Evolutionary conservation across 2,113 vertebrate genomes (phyloP), one percentile per base, ranked within the genome.

Genomic region (Psophia crepitans): DNA sequence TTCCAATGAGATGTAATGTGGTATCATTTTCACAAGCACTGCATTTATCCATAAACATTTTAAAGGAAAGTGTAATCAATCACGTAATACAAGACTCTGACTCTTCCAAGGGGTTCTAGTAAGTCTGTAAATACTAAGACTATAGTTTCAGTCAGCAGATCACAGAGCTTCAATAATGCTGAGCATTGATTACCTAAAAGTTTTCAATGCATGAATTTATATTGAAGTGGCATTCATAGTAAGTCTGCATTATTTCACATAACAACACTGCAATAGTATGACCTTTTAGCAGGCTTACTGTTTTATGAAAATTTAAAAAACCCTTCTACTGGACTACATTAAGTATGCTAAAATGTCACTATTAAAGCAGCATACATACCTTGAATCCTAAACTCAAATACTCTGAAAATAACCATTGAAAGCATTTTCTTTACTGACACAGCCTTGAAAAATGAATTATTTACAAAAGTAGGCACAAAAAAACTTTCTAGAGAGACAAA

Each of bases 41-140:
- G 84, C 56, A 49, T 61, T 89, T 33, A 88, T 32, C 60, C 76
- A 88, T 32, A 84, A 84, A 83, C 39, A 21, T 84, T 87, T 87
- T 57, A 88, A 95, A 89, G 66, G 68, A 65, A 91, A 68, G 73
- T 37, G 56, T 71, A 94, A 96, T 87, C 91, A 57, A 76, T 91
- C 66, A 74, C 16, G n/a, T 94, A 91, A 93, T 66, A 89, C 46
- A 90, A 88, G 84, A 70, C 82, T 43, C 27, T 46, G 64, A 87
- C 63, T 73, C 57, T 82, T 91, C 43, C 63, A 91, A 91, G 46
- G 64, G 33, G 20, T 89, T 92, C 80, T 87, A 86, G 33, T 84
- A 92, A 92, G 57, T 69, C 80, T 57, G 28, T 53, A 91, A 83
- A 69, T 75, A 92, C 51, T 58, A 77, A 48, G 53, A 92, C 44